These are phyloP conservation scores for Arion vulgaris DNA, from an alignment of 1,140 invertebrate genomes.

Conservation along the genomic window DNA sequence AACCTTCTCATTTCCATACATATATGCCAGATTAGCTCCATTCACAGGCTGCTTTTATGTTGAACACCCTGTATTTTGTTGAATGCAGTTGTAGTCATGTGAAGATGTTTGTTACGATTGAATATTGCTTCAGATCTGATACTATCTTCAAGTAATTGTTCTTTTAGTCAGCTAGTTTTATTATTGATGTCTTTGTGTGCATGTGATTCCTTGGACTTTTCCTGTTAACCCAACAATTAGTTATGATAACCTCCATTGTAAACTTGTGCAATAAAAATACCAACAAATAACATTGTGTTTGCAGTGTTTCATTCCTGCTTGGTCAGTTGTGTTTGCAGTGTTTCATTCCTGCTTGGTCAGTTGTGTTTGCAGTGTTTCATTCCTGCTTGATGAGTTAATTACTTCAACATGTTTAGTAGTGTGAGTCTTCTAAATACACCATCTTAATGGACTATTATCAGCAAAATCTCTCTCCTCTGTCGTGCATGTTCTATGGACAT, in stretches of 20 bases:
- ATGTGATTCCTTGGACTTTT: not conserved
- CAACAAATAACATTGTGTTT: not conserved
- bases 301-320: not conserved
- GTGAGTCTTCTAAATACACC: too few relatives aligned
- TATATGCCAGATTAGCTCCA: too few relatives aligned
- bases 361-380: not conserved
- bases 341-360: not conserved
- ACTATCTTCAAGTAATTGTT: not conserved
- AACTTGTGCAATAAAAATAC: not conserved
- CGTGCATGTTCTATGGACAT: too few relatives aligned
- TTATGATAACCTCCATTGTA: not conserved
- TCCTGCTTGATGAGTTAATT: not conserved
- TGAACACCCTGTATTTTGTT: too few relatives aligned
- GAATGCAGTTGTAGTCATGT: too few relatives aligned
- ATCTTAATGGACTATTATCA: too few relatives aligned
- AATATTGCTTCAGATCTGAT: not conserved
- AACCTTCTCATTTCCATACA: too few relatives aligned
- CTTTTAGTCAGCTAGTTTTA: not conserved
- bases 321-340: not conserved
- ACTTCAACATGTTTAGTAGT: too few relatives aligned
- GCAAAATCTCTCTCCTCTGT: too few relatives aligned
- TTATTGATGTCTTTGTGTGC: not conserved
- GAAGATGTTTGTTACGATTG: too few relatives aligned
- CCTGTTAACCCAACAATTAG: not conserved
- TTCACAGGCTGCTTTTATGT: too few relatives aligned